Base-by-base conservation (phyloP, 1,140 invertebrate species). In the Bombus confusus region DNA sequence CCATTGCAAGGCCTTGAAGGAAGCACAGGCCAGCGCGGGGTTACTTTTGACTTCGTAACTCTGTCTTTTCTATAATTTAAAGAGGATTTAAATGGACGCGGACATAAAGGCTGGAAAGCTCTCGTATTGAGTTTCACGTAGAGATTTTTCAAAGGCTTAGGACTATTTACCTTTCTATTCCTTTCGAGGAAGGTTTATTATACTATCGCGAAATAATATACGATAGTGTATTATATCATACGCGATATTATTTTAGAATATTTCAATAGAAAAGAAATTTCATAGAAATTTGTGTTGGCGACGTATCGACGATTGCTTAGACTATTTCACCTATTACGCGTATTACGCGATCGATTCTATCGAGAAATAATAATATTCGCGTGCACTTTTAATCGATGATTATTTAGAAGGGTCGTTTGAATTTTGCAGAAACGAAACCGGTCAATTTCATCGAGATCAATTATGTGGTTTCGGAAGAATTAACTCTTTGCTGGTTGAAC, bases 31-130 rank as follows among this genome's bases (percentile, higher is more conserved):
- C 18, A 52, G 6, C 18, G 47, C 47, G 5, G 39, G 59, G 52
- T 71, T 76, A 25, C 83, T 43, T 64, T n/a, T 41, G 76, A 84
- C 75, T 71, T 84, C 62, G 10, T 18, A 72, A 72, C 41, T 57
- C 28, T 62, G 43, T 28, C n/a, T 68, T 57, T 10, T 5, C 47
- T 10, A 41, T 25, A 37, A 76, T n/a, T 52, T 52, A 52, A 13
- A 12, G 64, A 41, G 81, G 74, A 83, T 77, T 69, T 69, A 52
- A 83, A 83, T 59, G 37, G 64, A 34, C 8, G 28, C 10, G 59
- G 41, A 43, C 28, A 31, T 37, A 25, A n/a, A 31, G 69, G 62
- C 18, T 76, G n/a, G 66, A 41, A 57, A n/a, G 75, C 59, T 78
- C 43, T 31, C 39, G 22, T 9, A 34, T 66, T 59, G 59, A 41